Base-by-base conservation (phyloP, 1,140 invertebrate genomes). In the Drosophila asahinai region DNA sequence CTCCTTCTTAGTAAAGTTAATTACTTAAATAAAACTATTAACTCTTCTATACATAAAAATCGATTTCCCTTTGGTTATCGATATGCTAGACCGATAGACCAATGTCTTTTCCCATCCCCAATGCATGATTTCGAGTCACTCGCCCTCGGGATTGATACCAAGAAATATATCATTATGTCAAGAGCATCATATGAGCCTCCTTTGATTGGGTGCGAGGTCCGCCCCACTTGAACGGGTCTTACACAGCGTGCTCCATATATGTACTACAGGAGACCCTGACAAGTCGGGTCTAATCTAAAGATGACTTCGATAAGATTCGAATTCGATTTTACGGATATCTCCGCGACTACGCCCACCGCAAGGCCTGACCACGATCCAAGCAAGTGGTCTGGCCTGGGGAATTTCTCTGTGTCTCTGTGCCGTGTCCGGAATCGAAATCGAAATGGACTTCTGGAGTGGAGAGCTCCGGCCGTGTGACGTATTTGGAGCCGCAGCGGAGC, bases 261-360 rank as follows among this genome's bases (percentile, higher is more conserved):
- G 27, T 59, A 11, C n/a, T 38, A 36, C 54, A 36, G 17, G 40
- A 14, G 67, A 27, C 71, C 70, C 49, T 86, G 81, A 81, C 77
- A 77, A 81, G 79, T 51, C 60, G 42, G 57, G 67, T 33, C 8
- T 84, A 87, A 89, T 90, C 81, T 75, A 72, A 59, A 78, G 84
- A 74, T 89, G 84, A 80, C 38, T 81, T 11, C 40, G 81, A 83
- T 83, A 83, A 83, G 81, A 83, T 81, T 81, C 57, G 64, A 81
- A 83, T 81, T 81, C 57, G 64, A 81, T 77, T 77, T 33, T 33
- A 58, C 61, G 47, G 74, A 82, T 57, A 73, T 64, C 42, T 58
- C 38, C 22, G 47, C 19, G 33, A 51, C 42, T 48, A 40, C 42
- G 43, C 22, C 51, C 40, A 54, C 43, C 49, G 49, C 68, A 63